Conservation (phyloP, 2,888 invertebrate genomes). For the Pollenia amentaria region DNA sequence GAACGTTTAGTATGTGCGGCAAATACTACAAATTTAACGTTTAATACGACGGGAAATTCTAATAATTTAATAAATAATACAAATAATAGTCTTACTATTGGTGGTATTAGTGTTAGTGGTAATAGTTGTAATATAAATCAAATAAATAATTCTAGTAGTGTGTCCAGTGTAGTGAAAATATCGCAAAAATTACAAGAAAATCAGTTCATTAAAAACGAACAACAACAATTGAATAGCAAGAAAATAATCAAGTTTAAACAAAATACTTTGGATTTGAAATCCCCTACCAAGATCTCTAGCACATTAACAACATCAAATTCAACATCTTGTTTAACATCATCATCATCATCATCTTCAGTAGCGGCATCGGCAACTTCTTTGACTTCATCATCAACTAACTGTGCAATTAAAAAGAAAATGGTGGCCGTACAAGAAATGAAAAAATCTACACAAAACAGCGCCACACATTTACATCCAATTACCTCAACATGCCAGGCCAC, state of each 20-base stretch:
- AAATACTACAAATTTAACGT: conserved; percentile 68
- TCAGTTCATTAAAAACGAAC: conserved; percentile 81
- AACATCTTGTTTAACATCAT: conserved; percentile 52
- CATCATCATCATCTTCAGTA: conserved; percentile 76
- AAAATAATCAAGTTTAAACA: conserved; percentile 56
- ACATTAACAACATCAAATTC: conserved; percentile 50
- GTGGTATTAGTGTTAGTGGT: conserved; percentile 64
- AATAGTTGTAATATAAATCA: conserved; percentile 58
- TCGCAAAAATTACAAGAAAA: conserved; percentile 82
- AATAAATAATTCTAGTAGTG: conserved; percentile 40
- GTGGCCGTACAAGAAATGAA: conserved; percentile 85
- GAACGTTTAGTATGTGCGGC: conserved; percentile 79
- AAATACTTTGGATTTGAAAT: conserved; percentile 68
- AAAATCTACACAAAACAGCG: conserved; percentile 81
- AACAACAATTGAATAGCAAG: conserved; percentile 72
- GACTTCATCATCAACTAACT: conserved; percentile 59
- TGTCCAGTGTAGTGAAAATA: conserved; percentile 76
- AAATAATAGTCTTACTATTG: conserved; percentile 61
- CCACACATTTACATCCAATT: conserved; percentile 78
- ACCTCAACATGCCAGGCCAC: conserved; percentile 66
- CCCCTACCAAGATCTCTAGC: conserved; percentile 68
- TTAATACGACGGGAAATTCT: conserved; percentile 42
- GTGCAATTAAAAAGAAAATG: conserved; percentile 84
- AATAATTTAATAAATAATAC: conserved; percentile 54
- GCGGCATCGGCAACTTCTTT: conserved; percentile 69